Conservation (phyloP, 2,888 invertebrate genomes). For the Arenicola marina region DNA sequence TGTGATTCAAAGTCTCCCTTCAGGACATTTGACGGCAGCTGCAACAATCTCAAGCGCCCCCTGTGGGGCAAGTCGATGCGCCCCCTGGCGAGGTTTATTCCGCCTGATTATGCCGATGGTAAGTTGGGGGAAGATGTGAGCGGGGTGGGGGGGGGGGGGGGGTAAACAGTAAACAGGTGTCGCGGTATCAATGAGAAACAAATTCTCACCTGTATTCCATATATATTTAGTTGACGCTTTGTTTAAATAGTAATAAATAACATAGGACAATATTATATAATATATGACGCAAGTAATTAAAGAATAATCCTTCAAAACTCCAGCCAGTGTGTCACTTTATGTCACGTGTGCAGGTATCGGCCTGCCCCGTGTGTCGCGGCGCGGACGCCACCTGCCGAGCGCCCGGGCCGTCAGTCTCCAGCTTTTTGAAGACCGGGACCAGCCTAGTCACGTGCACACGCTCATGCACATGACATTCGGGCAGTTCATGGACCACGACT, state of each 20-base stretch:
- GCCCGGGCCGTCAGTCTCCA: conserved; percentile 29
- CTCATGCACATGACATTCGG: conserved; percentile 37
- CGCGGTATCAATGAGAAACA: too few relatives aligned
- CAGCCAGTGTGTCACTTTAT: background rate
- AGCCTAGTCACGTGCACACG: conserved; percentile 14
- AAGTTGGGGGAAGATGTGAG: too few relatives aligned
- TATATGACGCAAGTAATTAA: too few relatives aligned
- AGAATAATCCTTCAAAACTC: too few relatives aligned
- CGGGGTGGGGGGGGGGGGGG: too few relatives aligned
- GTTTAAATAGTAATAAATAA: background rate
- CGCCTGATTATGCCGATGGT: conserved; percentile 32
- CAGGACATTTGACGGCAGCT: conserved; percentile 38
- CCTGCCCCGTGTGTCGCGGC: conserved; percentile 10
- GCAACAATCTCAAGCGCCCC: conserved; percentile 36
- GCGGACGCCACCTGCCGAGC: conserved; percentile 28
- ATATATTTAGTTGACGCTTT: too few relatives aligned
- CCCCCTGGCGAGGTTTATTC: conserved; percentile 27
- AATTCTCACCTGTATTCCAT: too few relatives aligned
- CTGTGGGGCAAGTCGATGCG: conserved; percentile 27
- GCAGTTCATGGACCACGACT: conserved; percentile 38
- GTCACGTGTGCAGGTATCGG: conserved; percentile 25
- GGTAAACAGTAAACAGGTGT: too few relatives aligned
- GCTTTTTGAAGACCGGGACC: conserved; percentile 21
- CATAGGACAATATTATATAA: too few relatives aligned
- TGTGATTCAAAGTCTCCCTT: conserved; percentile 26